A percentile compares a stretch with the other conserved stretches of the same genome.
phyloP scores from a whole-genome alignment of 2,113 vertebrate species.

The Phalacrocorax brasilianus region DNA sequence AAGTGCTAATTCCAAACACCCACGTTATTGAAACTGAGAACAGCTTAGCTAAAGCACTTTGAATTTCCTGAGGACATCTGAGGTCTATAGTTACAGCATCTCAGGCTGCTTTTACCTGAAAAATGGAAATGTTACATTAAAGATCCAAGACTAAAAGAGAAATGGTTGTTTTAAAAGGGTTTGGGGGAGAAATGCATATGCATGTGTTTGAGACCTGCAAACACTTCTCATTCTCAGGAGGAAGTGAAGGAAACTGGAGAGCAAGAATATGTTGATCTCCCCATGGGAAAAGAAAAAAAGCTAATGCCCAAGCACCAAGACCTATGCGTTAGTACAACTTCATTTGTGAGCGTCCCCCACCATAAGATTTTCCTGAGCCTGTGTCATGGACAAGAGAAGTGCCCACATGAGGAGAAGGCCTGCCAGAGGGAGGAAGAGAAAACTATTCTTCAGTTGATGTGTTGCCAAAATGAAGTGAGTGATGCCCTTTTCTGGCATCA shows the following conservation, averaged over 20 bases:
- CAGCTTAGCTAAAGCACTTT: conserved; percentile 10
- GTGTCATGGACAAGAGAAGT: not conserved
- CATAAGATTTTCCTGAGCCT: not conserved
- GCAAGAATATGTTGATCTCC: not conserved
- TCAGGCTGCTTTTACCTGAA: not conserved
- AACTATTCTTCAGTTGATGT: not conserved
- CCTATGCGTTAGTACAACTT: not conserved
- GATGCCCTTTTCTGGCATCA: not conserved
- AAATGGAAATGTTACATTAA: not conserved
- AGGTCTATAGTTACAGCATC: conserved; percentile 2
- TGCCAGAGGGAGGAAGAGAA: not conserved
- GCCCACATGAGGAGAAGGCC: not conserved
- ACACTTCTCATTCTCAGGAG: not conserved
- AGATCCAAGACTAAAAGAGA: not conserved
- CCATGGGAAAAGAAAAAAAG: not conserved
- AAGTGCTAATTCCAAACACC: conserved; percentile 56
- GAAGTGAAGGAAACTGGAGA: not conserved
- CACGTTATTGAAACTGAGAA: conserved; percentile 28
- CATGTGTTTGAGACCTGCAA: not conserved
- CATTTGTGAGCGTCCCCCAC: not conserved
- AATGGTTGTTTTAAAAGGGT: not conserved
- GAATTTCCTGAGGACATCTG: conserved; percentile 29
- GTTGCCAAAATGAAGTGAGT: not conserved
- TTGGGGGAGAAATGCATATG: not conserved
- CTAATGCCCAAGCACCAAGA: not conserved